These are phyloP conservation scores for Macrophya alboannulata DNA, from an alignment of 2,888 invertebrate genomes.

Conservation along the genomic window DNA sequence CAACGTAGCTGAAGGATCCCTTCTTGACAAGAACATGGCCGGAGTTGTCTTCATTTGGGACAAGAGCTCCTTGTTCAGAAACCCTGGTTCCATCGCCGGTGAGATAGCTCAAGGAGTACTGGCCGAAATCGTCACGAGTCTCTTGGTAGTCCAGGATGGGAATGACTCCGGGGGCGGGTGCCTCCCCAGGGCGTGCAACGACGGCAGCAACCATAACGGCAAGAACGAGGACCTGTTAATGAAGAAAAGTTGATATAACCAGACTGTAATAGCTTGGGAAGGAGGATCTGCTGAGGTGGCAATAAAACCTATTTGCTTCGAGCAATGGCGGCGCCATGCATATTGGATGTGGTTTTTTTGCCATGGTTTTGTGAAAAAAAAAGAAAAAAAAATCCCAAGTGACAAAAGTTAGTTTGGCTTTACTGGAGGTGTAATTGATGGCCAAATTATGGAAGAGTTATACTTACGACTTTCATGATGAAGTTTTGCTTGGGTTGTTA, in stretches of 20 bases:
- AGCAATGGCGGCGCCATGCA: not conserved
- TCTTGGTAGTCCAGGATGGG: conserved; percentile 60
- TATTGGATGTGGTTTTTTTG: not conserved
- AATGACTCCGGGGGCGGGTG: conserved; percentile 9
- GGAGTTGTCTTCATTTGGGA: conserved; percentile 61
- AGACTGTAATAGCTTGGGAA: not conserved
- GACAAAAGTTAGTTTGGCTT: not conserved
- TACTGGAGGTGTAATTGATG: not conserved
- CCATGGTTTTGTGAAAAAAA: not conserved
- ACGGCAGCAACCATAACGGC: conserved; percentile 45
- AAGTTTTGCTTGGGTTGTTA: conserved; percentile 20
- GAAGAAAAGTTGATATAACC: not conserved
- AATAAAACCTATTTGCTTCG: not conserved
- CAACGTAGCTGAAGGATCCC: conserved; percentile 64
- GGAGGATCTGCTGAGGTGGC: not conserved
- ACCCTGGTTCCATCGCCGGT: conserved; percentile 64
- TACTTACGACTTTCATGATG: conserved; percentile 54
- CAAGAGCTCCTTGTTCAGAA: conserved; percentile 64
- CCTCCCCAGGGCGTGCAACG: conserved; percentile 44
- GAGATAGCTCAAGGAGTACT: conserved; percentile 65
- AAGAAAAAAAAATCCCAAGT: too few species aligned
- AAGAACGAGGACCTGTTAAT: conserved; percentile 18
- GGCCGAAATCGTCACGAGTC: conserved; percentile 64
- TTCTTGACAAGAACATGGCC: conserved; percentile 65
- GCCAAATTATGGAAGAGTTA: not conserved